These are phyloP conservation scores for Kryptolebias ocellatus DNA, from an alignment of 2,797 vertebrate genomes.

Conservation along the genomic window DNA sequence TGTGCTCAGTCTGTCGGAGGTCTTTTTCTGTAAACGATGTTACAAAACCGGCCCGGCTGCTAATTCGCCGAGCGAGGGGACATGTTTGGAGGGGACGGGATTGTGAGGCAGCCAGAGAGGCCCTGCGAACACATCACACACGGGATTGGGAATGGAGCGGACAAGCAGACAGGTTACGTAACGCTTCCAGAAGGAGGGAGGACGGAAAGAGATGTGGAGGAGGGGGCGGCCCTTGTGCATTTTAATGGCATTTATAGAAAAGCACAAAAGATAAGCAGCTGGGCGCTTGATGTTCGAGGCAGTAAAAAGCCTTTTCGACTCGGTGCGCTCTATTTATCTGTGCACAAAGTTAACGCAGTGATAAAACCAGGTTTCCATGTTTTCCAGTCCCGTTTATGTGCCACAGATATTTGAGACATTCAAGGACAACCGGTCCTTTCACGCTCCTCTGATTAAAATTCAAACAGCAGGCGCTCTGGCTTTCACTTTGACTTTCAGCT, in stretches of 20 bases:
- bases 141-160: conserved; percentile 78
- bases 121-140: conserved; percentile 68
- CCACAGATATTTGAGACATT: conserved; percentile 26
- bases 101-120: conserved; percentile 68
- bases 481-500: conserved; percentile 21
- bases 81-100: conserved; percentile 64
- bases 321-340: conserved; percentile 43
- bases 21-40: conserved; percentile 52
- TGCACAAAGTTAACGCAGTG: conserved; percentile 4
- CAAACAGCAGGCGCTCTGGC: conserved; percentile 17
- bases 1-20: conserved; percentile 28
- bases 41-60: conserved; percentile 68
- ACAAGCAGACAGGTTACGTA: conserved; percentile 79
- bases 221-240: conserved; percentile 54
- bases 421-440: conserved; percentile 4
- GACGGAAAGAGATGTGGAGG: conserved; percentile 45
- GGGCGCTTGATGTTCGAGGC: conserved; percentile 63
- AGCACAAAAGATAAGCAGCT: conserved; percentile 67
- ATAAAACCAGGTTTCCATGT: conserved; percentile 26
- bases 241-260: conserved; percentile 78
- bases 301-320: conserved; percentile 65
- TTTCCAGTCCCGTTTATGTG: conserved; percentile 10
- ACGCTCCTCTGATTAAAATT: conserved; percentile 36
- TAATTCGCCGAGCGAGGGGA: conserved; percentile 61
- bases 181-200: conserved; percentile 67